Conservation (phyloP, 92 coral and sea anemone species). For the Paragorgia papillata region DNA sequence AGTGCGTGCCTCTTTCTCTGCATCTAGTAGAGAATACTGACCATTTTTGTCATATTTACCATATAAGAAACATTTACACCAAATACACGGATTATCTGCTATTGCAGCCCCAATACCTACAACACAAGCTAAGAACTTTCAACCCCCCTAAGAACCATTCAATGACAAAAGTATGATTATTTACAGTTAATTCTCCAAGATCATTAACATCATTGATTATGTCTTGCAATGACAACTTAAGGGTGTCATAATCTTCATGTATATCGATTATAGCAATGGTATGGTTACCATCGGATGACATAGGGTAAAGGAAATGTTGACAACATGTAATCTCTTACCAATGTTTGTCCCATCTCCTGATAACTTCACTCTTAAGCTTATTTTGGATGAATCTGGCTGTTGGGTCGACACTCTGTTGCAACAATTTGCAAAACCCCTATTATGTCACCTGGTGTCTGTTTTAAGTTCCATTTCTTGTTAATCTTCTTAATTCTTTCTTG, state of each 20-base stretch:
- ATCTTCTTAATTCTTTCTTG: slow-evolving; percentile 14
- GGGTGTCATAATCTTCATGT: too few species aligned
- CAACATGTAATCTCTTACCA: slow-evolving; percentile 44
- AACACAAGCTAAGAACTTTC: slow-evolving; percentile 17
- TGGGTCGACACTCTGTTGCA: slow-evolving; percentile 3
- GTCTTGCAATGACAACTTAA: slow-evolving; percentile 29
- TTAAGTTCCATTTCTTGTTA: slow-evolving; percentile 30
- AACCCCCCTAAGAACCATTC: slow-evolving; percentile 10
- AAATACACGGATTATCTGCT: slow-evolving; percentile 1
- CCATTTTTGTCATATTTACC: slow-evolving; percentile 17
- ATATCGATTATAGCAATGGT: too few species aligned
- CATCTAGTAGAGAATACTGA: slow-evolving; percentile 44
- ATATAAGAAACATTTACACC: background rate
- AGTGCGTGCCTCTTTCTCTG: slow-evolving; percentile 42
- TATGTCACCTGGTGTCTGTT: slow-evolving; percentile 38
- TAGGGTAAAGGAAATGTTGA: slow-evolving; percentile 34
- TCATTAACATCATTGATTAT: slow-evolving; percentile 37
- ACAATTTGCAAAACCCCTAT: slow-evolving; percentile 24
- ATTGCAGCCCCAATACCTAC: background rate
- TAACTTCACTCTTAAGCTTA: slow-evolving; percentile 24
- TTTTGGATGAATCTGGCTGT: background rate
- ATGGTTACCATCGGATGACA: slow-evolving; percentile 32
- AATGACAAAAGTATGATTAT: background rate
- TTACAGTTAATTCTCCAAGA: background rate
- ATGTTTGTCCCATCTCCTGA: slow-evolving; percentile 45